phyloP scores from a whole-genome alignment of 1,140 invertebrate genomes.

The Drosophila erecta region DNA sequence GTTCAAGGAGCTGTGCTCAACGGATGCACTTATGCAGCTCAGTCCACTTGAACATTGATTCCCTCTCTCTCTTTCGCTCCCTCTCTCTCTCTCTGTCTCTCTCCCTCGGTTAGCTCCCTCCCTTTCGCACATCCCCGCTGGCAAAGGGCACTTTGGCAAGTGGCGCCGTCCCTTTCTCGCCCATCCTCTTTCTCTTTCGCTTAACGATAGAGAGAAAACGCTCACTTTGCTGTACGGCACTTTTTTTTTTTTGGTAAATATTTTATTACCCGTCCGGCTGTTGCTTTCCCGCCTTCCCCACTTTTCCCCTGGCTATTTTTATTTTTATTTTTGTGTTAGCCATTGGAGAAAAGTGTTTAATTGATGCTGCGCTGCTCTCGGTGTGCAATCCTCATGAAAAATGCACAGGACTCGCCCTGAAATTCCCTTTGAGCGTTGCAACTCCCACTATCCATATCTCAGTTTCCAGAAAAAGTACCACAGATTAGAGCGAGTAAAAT shows the following conservation, averaged over 20 bases:
- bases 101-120: not conserved
- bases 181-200: not conserved
- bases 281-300: not conserved
- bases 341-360: constrained; percentile 52
- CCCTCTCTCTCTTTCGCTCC: not conserved
- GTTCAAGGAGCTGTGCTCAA: constrained; percentile 32
- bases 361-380: constrained; percentile 48
- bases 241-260: constrained; percentile 50
- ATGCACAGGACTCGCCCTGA: constrained; percentile 30
- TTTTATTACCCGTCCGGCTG: constrained; percentile 30
- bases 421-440: constrained; percentile 52
- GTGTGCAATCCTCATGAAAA: constrained; percentile 37
- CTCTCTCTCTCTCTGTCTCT: not conserved
- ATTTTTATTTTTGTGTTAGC: constrained; percentile 27
- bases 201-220: constrained; percentile 11
- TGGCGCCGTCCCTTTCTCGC: not conserved
- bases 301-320: constrained; percentile 6
- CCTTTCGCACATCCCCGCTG: not conserved
- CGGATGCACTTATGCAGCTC: constrained; percentile 54
- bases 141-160: constrained; percentile 20
- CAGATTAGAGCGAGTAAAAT: constrained; percentile 6
- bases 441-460: not conserved
- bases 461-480: not conserved
- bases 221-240: constrained; percentile 42
- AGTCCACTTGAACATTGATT: constrained; percentile 45